Percentiles rank a stretch among this genome's conserved stretches.
Conservation (phyloP, 2,113 vertebrate genomes). For the Bujurquina vittata region DNA sequence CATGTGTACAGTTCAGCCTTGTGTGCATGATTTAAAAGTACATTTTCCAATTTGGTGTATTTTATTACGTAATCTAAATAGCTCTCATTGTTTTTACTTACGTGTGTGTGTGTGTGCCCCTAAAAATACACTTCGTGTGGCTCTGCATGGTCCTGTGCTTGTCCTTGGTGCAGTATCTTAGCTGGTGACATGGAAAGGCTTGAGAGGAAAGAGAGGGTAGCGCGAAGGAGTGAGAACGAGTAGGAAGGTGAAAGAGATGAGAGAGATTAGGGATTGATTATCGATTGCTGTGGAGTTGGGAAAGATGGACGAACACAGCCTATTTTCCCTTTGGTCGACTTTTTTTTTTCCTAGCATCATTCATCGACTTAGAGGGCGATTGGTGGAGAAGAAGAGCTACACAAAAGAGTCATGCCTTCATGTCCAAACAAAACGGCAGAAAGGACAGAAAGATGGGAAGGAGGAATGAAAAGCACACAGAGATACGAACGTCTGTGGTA, state of each 20-base stretch:
- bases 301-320: slow-evolving; percentile 55
- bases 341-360: background rate
- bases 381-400: slow-evolving; percentile 22
- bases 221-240: slow-evolving; percentile 13
- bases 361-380: slow-evolving; percentile 47
- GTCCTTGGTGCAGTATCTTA: slow-evolving; percentile 41
- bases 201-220: slow-evolving; percentile 29
- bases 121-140: background rate
- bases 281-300: slow-evolving; percentile 59
- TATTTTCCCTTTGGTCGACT: slow-evolving; percentile 61
- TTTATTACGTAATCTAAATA: background rate
- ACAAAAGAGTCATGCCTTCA: slow-evolving; percentile 16
- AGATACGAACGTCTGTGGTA: slow-evolving; percentile 20
- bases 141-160: background rate
- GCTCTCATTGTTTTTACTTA: background rate
- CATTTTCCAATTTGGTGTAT: background rate
- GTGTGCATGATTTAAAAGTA: background rate
- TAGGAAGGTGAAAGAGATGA: slow-evolving; percentile 41
- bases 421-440: slow-evolving; percentile 25
- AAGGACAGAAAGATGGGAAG: background rate
- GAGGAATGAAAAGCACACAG: background rate
- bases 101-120: background rate
- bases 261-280: slow-evolving; percentile 75
- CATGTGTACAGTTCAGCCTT: background rate
- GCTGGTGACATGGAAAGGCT: slow-evolving; percentile 26